phyloP scores from a whole-genome alignment of 2,888 invertebrate species.

The Sphecodes monilicornis region DNA sequence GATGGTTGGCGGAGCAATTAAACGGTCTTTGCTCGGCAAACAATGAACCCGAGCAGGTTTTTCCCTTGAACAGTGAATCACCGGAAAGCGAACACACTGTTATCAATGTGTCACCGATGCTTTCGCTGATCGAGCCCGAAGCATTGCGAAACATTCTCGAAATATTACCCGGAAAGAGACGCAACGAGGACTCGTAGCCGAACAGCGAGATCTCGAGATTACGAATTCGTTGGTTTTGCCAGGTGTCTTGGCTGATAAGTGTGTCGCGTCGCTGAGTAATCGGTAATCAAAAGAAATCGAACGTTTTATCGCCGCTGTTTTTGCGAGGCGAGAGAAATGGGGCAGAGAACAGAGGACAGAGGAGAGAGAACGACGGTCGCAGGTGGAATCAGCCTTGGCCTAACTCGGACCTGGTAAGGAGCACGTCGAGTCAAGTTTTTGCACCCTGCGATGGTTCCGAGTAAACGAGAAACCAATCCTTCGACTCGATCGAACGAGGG shows the following conservation, averaged over 20 bases:
- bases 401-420: conserved; percentile 1
- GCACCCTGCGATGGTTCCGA: background rate
- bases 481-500: background rate
- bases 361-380: background rate
- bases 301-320: background rate
- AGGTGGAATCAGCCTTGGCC: conserved; percentile 9
- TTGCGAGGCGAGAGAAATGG: background rate
- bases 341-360: background rate
- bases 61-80: background rate
- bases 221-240: background rate
- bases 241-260: background rate
- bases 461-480: conserved; percentile 10
- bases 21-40: background rate
- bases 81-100: background rate
- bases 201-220: background rate
- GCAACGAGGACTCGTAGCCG: background rate
- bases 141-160: background rate
- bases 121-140: background rate
- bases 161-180: background rate
- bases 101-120: background rate
- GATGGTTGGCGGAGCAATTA: background rate
- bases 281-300: background rate
- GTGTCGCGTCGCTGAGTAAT: background rate
- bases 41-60: background rate
- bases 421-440: background rate